Conservation (phyloP, 2,888 invertebrate genomes). For the Mesorhabditis sp. region DNA sequence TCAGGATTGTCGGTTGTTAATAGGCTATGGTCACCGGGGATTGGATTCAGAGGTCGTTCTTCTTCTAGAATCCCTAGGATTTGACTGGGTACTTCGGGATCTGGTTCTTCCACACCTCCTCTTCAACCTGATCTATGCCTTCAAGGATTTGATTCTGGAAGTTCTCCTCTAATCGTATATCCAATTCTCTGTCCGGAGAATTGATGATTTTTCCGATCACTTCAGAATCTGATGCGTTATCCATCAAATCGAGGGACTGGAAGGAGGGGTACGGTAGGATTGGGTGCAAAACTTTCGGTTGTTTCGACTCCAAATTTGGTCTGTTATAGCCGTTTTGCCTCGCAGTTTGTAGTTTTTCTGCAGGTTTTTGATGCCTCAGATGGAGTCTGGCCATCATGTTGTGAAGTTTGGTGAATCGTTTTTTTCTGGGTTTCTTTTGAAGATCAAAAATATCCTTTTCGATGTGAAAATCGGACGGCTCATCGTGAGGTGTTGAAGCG, state of each 20-base stretch:
- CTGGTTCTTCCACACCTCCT: background rate
- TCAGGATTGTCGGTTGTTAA: background rate
- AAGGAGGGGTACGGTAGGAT: too few species aligned
- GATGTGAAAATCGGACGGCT: background rate
- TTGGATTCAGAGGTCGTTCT: background rate
- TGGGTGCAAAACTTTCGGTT: background rate
- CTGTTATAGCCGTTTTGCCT: too few species aligned
- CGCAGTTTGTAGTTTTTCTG: background rate
- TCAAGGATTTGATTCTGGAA: too few species aligned
- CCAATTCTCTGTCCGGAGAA: too few species aligned
- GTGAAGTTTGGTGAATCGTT: too few species aligned
- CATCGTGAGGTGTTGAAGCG: background rate
- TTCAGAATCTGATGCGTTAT: background rate
- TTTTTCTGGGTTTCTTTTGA: too few species aligned
- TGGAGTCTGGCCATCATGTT: background rate
- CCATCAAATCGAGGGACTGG: background rate
- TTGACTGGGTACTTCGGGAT: background rate
- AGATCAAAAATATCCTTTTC: background rate
- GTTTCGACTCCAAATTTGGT: too few species aligned
- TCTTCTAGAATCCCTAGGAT: background rate
- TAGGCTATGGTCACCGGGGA: conserved; percentile 2
- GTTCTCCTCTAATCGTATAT: background rate
- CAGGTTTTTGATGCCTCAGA: background rate
- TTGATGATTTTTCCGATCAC: background rate
- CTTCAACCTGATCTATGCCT: background rate